Percentiles rank a stretch among this genome's conserved stretches.
phyloP scores from a whole-genome alignment of 2,888 invertebrate genomes.

The Andricus curvator region DNA sequence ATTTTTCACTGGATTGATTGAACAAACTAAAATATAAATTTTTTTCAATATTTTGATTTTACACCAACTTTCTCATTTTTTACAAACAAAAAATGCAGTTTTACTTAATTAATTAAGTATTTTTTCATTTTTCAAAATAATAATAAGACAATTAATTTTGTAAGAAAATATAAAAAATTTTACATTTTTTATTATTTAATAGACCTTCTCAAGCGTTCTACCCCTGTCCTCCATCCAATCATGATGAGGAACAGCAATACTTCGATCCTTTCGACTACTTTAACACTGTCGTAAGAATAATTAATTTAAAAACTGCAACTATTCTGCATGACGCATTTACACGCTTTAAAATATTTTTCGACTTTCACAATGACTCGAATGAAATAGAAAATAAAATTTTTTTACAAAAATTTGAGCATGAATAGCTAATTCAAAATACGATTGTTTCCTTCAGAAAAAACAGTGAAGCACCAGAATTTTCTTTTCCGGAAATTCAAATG shows the following conservation, averaged over 20 bases:
- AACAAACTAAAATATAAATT: no score
- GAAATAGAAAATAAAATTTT: not conserved
- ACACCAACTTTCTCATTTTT: no score
- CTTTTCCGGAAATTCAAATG: no score
- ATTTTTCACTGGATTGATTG: no score
- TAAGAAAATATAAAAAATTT: not conserved
- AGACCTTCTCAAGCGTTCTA: conserved; percentile 80
- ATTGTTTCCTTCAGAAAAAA: no score
- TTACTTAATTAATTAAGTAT: no score
- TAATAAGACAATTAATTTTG: no score
- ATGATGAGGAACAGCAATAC: conserved; percentile 78
- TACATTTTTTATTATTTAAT: conserved; percentile 46
- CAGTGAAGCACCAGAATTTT: no score
- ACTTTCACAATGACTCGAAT: not conserved
- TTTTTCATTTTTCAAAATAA: no score
- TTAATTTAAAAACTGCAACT: conserved; percentile 5
- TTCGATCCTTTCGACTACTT: conserved; percentile 78
- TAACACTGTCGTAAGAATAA: conserved; percentile 76
- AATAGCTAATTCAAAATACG: no score
- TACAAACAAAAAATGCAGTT: no score
- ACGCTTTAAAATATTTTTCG: not conserved
- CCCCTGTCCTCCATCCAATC: conserved; percentile 80
- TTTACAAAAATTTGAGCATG: not conserved
- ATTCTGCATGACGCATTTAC: not conserved
- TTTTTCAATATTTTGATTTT: no score